Percentiles rank a stretch among this genome's conserved stretches.
Evolutionary conservation across 2,113 vertebrate species (phyloP).

Genomic region (Mus pahari): DNA sequence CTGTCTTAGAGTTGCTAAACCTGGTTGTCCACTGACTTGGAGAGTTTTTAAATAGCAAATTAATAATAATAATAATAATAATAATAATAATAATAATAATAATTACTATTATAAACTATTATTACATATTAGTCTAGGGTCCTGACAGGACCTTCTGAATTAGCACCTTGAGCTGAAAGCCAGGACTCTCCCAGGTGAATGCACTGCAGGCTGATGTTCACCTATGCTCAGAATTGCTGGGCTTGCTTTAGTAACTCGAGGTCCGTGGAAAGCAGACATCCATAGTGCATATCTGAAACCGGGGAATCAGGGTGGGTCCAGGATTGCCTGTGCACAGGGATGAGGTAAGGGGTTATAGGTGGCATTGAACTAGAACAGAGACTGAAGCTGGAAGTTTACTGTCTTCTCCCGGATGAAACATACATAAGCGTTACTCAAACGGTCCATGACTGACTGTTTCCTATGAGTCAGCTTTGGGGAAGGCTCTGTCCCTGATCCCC

Average conservation of each 20-base stretch:
- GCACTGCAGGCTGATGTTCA: background rate
- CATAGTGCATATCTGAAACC: background rate
- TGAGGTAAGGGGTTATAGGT: background rate
- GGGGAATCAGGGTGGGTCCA: background rate
- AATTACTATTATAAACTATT: background rate
- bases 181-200: background rate
- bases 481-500: background rate
- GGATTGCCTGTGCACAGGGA: background rate
- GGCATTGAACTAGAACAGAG: background rate
- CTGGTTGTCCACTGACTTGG: background rate
- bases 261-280: background rate
- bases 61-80: too few species aligned
- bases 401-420: background rate
- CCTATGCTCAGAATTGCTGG: background rate
- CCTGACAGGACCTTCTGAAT: background rate
- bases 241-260: background rate
- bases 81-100: background rate
- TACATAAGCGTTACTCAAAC: background rate
- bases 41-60: background rate
- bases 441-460: background rate
- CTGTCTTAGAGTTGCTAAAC: background rate
- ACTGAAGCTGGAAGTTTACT: background rate
- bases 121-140: background rate
- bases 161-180: background rate
- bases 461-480: background rate